phyloP scores from a whole-genome alignment of 2,797 vertebrate species.

The Fistularia tabacaria region DNA sequence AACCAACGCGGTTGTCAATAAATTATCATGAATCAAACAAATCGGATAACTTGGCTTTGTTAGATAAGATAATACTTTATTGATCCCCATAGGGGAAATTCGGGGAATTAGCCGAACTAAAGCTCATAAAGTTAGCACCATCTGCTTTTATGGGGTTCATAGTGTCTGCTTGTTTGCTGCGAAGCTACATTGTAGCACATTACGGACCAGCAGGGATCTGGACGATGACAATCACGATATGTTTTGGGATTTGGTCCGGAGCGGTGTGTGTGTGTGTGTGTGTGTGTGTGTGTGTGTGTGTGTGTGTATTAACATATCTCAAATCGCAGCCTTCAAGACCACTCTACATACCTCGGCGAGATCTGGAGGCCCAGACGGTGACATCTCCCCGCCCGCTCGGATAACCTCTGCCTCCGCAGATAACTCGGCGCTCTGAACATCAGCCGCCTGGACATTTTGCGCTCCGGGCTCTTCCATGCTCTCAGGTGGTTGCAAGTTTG shows the following conservation, averaged over 20 bases:
- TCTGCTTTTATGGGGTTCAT: no score
- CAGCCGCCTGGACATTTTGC: constrained; percentile 21
- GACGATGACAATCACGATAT: constrained; percentile 32
- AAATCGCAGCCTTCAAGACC: constrained; percentile 39
- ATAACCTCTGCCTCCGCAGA: constrained; percentile 26
- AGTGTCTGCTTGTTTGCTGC: no score
- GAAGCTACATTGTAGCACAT: no score
- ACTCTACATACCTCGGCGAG: constrained; percentile 61
- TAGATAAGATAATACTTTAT: no score
- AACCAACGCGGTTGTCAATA: no score
- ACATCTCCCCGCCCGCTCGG: constrained; percentile 24
- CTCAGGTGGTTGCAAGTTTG: constrained; percentile 18
- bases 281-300: no score
- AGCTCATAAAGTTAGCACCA: no score
- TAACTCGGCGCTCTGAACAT: constrained; percentile 38
- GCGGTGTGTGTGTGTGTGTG: constrained; percentile 42
- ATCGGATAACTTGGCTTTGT: no score
- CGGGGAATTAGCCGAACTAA: no score
- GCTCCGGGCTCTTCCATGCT: constrained; percentile 6
- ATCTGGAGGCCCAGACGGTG: constrained; percentile 35
- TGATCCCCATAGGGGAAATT: no score
- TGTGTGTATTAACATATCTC: constrained; percentile 58
- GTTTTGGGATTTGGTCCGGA: constrained; percentile 34
- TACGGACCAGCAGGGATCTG: no score
- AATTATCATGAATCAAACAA: no score